These are phyloP conservation scores for Rafetus swinhoei DNA, from an alignment of 2,113 vertebrate genomes.

Conservation along the genomic window DNA sequence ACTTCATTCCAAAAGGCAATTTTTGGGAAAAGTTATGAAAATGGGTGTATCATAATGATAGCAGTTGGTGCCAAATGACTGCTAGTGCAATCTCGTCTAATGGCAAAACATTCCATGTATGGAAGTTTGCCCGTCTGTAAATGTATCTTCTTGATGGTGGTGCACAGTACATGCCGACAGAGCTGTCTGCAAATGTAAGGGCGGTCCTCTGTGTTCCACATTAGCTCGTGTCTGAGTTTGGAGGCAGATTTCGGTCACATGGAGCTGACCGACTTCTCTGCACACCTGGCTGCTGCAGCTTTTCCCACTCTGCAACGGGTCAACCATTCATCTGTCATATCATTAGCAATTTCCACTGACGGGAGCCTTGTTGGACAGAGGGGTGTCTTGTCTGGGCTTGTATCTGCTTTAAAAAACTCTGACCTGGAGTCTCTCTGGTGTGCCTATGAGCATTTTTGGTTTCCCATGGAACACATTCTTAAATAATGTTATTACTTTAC, in stretches of 20 bases:
- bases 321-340: background rate
- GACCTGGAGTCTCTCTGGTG: background rate
- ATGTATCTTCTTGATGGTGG: background rate
- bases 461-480: constrained; percentile 18
- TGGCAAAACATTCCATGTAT: background rate
- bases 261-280: fast-evolving
- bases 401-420: background rate
- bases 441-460: background rate
- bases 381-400: background rate
- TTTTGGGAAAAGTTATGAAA: constrained; percentile 44
- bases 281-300: background rate
- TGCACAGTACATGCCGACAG: background rate
- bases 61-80: background rate
- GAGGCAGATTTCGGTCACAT: background rate
- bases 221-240: fast-evolving
- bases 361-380: background rate
- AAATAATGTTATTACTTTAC: constrained; percentile 3
- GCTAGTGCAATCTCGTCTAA: background rate
- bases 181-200: background rate
- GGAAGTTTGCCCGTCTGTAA: constrained; percentile 24
- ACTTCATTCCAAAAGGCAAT: constrained; percentile 18
- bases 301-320: background rate
- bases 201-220: background rate
- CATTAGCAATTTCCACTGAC: background rate
- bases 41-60: background rate